phyloP scores from a whole-genome alignment of 1,140 invertebrate species.

The Brevipalpus yothersi region DNA sequence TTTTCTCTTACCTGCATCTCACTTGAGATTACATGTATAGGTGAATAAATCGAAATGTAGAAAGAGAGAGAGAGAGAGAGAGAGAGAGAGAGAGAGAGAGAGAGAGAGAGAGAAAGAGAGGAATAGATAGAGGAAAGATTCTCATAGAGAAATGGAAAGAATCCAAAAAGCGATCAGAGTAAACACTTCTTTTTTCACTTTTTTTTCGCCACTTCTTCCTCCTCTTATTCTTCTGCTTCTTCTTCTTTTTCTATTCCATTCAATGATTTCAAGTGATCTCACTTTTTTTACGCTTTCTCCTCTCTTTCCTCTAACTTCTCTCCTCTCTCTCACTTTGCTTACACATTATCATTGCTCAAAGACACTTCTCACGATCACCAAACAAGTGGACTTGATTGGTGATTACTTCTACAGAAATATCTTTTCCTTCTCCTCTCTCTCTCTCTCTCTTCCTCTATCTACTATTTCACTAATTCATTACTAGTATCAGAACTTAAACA shows the following conservation, averaged over 20 bases:
- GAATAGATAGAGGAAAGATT: too few relatives aligned
- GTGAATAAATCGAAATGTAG: too few relatives aligned
- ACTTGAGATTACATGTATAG: too few relatives aligned
- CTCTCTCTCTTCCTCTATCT: constrained; percentile 1
- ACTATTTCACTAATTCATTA: constrained; percentile 4
- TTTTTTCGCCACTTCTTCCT: background rate
- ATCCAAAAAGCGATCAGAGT: too few relatives aligned
- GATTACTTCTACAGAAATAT: background rate
- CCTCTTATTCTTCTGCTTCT: background rate
- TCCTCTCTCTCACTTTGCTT: background rate
- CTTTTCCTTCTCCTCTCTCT: background rate
- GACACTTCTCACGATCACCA: background rate
- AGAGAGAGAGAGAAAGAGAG: too few relatives aligned
- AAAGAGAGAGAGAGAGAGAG: too few relatives aligned
- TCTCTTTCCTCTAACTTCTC: background rate
- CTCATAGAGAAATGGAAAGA: too few relatives aligned
- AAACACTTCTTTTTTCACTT: too few relatives aligned
- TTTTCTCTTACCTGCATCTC: too few relatives aligned
- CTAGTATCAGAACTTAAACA: background rate
- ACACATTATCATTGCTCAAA: background rate
- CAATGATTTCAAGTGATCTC: background rate
- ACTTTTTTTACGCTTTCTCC: background rate
- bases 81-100: too few relatives aligned
- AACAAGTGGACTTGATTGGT: constrained; percentile 1
- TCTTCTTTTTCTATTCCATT: background rate